These are phyloP conservation scores for Toxonevra muliebris DNA, from an alignment of 2,888 invertebrate genomes.

Conservation along the genomic window DNA sequence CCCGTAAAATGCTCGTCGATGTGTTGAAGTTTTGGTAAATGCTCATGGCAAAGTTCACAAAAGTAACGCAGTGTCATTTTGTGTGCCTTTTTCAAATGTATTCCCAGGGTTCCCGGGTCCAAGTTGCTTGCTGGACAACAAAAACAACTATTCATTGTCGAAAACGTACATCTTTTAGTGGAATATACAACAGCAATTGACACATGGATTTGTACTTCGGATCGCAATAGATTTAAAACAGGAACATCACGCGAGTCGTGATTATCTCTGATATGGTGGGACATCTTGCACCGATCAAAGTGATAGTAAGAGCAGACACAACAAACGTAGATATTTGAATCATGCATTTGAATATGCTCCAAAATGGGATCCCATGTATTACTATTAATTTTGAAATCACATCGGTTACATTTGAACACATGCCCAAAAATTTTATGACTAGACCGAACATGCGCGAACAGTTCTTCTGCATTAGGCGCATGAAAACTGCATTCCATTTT, in stretches of 20 bases:
- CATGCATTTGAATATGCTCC: conserved; percentile 39
- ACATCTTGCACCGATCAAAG: conserved; percentile 29
- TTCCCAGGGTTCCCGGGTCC: conserved; percentile 26
- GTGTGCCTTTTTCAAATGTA: conserved; percentile 40
- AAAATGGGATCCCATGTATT: conserved; percentile 34
- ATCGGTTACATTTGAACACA: conserved; percentile 37
- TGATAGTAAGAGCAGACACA: conserved; percentile 32
- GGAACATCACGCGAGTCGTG: conserved; percentile 43
- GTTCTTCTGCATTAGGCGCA: conserved; percentile 22
- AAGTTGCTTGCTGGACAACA: conserved; percentile 33
- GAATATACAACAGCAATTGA: conserved; percentile 35
- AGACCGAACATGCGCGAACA: conserved; percentile 34
- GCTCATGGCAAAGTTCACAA: conserved; percentile 39
- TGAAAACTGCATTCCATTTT: conserved; percentile 31
- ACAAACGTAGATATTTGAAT: conserved; percentile 36
- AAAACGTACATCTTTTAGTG: conserved; percentile 35
- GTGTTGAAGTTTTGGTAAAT: conserved; percentile 29
- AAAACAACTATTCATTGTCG: conserved; percentile 39
- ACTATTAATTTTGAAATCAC: conserved; percentile 26
- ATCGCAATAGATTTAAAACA: conserved; percentile 32
- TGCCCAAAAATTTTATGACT: conserved; percentile 19
- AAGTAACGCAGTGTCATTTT: conserved; percentile 36
- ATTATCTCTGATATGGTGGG: conserved; percentile 28
- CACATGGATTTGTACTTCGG: neutral
- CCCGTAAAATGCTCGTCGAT: conserved; percentile 32